Evolutionary conservation across 1,140 invertebrate genomes (phyloP).

Genomic region (Lepidurus couesii): DNA sequence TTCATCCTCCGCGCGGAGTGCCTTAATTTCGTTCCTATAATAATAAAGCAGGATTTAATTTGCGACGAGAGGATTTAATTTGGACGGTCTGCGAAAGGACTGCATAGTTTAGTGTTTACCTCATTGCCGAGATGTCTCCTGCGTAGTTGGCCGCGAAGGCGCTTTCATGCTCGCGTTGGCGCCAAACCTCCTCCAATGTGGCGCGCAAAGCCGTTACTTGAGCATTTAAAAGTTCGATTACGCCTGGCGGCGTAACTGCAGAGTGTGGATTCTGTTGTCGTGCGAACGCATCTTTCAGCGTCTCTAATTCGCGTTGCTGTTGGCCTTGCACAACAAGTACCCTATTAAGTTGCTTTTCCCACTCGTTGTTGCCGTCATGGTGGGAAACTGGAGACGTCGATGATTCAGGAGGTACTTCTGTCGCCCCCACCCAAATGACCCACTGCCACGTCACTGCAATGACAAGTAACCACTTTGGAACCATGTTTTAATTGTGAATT

Average conservation of each 20-base stretch:
- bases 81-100: too few species aligned
- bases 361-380: not conserved
- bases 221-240: not conserved
- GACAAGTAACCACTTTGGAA: not conserved
- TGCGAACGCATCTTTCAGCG: not conserved
- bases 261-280: not conserved
- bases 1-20: not conserved
- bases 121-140: too few species aligned
- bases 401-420: not conserved
- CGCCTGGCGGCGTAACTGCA: not conserved
- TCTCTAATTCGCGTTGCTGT: not conserved
- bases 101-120: too few species aligned
- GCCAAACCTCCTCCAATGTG: not conserved
- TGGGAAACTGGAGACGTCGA: constrained; percentile 1
- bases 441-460: not conserved
- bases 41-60: not conserved
- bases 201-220: not conserved
- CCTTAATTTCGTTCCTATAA: not conserved
- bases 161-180: not conserved
- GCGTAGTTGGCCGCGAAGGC: not conserved
- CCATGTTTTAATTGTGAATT: not conserved
- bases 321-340: not conserved
- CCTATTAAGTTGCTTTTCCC: not conserved
- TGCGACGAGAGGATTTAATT: too few species aligned
- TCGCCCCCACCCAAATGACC: not conserved